phyloP scores from a whole-genome alignment of 2,113 vertebrate genomes.

The Pungitius pungitius region DNA sequence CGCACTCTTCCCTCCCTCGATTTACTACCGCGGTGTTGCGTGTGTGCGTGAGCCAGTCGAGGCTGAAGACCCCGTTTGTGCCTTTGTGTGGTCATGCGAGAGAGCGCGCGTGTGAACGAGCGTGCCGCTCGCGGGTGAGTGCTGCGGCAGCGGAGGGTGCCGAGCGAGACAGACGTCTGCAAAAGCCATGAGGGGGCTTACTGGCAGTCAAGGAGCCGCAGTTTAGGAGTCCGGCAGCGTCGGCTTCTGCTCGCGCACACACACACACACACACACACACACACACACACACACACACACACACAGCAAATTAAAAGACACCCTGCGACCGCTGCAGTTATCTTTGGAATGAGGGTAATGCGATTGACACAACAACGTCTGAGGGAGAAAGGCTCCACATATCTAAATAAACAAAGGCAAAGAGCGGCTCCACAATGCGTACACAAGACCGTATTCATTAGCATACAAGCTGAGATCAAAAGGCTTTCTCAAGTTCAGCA shows the following conservation, averaged over 20 bases:
- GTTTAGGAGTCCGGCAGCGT: constrained; percentile 22
- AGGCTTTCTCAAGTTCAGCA: constrained; percentile 57
- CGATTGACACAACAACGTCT: constrained; percentile 38
- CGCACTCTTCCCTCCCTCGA: constrained; percentile 44
- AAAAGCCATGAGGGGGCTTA: constrained; percentile 29
- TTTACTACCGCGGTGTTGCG: constrained; percentile 59
- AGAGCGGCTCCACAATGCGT: constrained; percentile 45
- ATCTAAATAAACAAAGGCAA: constrained; percentile 50
- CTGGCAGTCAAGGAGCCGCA: constrained; percentile 47
- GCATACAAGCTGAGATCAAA: constrained; percentile 71
- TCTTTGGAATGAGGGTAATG: constrained; percentile 44
- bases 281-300: neutral
- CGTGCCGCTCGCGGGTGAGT: constrained; percentile 56
- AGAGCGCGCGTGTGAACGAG: constrained; percentile 65
- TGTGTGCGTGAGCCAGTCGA: constrained; percentile 65
- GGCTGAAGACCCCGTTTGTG: constrained; percentile 67
- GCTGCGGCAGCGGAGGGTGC: constrained; percentile 45
- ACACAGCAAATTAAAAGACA: constrained; percentile 35
- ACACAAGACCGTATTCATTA: constrained; percentile 56
- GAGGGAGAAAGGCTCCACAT: constrained; percentile 43
- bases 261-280: neutral
- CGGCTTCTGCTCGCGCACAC: constrained; percentile 11
- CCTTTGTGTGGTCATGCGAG: constrained; percentile 72
- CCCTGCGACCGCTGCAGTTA: constrained; percentile 21
- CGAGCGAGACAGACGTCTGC: constrained; percentile 60